Conservation (phyloP, 2,113 vertebrate species). For the Acanthisitta chloris region DNA sequence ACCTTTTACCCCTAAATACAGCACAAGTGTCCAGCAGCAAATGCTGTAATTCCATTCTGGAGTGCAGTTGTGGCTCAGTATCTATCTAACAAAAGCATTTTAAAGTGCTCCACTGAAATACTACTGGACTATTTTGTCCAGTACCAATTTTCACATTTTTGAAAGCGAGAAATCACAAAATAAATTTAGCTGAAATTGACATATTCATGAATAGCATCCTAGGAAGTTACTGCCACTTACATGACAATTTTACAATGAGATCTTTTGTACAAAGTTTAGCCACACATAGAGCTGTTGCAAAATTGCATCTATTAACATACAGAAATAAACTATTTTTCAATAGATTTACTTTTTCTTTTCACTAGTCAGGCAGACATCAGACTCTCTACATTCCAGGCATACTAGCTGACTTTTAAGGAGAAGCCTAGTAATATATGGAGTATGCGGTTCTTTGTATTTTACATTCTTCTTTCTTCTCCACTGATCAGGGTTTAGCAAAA, state of each 20-base stretch:
- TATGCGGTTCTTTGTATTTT: not conserved
- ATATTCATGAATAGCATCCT: not conserved
- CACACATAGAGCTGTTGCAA: not conserved
- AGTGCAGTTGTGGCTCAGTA: rapidly evolving
- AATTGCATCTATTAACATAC: not conserved
- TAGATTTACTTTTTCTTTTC: not conserved
- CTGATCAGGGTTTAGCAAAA: not conserved
- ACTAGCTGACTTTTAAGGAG: not conserved
- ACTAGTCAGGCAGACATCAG: not conserved
- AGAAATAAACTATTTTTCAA: not conserved
- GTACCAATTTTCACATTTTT: not conserved
- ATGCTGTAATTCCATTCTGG: not conserved
- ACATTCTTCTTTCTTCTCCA: not conserved
- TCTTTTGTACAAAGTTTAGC: not conserved
- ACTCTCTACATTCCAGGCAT: not conserved
- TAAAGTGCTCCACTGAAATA: not conserved
- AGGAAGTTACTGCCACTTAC: not conserved
- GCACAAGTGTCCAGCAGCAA: not conserved
- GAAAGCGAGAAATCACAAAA: not conserved
- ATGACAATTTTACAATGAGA: not conserved
- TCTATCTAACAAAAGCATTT: not conserved
- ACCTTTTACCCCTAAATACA: not conserved
- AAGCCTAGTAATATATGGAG: not conserved
- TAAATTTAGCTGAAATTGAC: not conserved
- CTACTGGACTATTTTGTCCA: not conserved